These are phyloP conservation scores for Fratercula arctica DNA, from an alignment of 2,797 vertebrate species.

Conservation along the genomic window DNA sequence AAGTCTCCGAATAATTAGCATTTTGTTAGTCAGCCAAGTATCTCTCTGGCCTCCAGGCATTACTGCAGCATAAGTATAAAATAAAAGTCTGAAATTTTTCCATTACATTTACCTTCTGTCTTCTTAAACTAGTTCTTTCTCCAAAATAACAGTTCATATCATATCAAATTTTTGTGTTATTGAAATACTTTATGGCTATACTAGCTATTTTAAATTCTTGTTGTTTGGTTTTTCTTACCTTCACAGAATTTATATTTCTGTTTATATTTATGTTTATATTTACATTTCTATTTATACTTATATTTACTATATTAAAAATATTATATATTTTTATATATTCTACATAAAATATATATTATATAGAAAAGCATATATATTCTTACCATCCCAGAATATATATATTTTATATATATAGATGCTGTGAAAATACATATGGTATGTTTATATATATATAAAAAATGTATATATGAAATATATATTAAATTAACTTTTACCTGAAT, in stretches of 20 bases:
- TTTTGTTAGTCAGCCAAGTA: constrained; percentile 46
- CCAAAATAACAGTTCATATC: neutral
- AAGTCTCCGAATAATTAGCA: constrained; percentile 31
- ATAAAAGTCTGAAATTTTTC: neutral
- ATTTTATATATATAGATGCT: neutral
- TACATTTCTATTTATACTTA: too few species aligned
- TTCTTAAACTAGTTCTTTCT: neutral
- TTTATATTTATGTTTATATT: too few species aligned
- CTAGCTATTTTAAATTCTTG: neutral
- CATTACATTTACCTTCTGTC: neutral
- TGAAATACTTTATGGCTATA: neutral
- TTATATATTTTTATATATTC: neutral
- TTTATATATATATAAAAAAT: neutral
- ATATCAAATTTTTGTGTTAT: neutral
- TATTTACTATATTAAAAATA: neutral
- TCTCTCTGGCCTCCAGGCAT: constrained; percentile 20
- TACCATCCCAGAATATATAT: neutral
- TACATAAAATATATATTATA: neutral
- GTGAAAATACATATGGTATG: neutral
- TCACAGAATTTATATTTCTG: neutral
- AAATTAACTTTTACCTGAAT: neutral
- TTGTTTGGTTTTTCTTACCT: neutral
- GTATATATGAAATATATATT: neutral
- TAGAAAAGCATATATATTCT: neutral
- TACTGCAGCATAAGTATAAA: neutral